phyloP scores from a whole-genome alignment of 2,113 vertebrate species.

The Proteles cristata region DNA sequence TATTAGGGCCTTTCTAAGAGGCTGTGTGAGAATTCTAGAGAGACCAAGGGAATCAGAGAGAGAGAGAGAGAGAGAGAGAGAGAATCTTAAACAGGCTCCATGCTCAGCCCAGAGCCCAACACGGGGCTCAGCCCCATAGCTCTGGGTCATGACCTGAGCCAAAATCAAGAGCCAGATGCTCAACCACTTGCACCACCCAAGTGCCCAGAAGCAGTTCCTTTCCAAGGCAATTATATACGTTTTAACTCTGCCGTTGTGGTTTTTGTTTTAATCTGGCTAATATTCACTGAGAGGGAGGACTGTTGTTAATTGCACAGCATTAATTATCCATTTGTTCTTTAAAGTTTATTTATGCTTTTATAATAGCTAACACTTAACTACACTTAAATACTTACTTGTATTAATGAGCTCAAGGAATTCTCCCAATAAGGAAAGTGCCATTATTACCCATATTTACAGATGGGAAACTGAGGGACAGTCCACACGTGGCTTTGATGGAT shows the following conservation, averaged over 20 bases:
- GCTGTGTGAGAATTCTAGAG: background rate
- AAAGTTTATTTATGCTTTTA: conserved; percentile 52
- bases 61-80: no score
- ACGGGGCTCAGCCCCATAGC: no score
- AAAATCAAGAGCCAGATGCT: no score
- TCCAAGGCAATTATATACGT: background rate
- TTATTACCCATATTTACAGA: background rate
- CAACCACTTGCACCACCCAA: no score
- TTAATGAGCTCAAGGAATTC: conserved; percentile 9
- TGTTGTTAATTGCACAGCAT: background rate
- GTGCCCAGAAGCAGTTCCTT: background rate
- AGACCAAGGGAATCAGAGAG: background rate
- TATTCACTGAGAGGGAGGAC: background rate
- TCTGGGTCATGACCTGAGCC: no score
- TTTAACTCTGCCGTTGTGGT: background rate
- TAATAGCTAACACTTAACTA: background rate
- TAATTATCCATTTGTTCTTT: conserved; percentile 52
- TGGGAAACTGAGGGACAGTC: background rate
- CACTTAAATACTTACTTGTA: background rate
- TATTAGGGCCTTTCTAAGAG: background rate
- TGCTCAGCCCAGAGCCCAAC: no score
- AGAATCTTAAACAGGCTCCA: no score
- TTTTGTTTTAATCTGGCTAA: background rate
- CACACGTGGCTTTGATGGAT: background rate
- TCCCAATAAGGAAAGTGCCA: background rate